Base-by-base conservation (phyloP, 35 echinoderm and acorn worm species). In the Heliocidaris tuberculata region DNA sequence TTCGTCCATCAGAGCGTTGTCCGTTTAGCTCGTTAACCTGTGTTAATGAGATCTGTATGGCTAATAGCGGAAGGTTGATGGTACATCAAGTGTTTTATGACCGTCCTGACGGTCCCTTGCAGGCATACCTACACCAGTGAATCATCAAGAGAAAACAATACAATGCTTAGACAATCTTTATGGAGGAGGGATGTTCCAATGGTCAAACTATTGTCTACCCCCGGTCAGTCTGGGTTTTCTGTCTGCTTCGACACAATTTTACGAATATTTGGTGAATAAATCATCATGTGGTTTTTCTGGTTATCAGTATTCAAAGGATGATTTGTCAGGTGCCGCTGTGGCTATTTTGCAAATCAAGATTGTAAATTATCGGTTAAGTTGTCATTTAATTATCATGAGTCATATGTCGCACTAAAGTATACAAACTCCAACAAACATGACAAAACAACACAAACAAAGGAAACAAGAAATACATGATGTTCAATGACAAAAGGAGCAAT, bases 11-110 rank as follows among this genome's bases (percentile, higher is more conserved):
- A 78, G 65, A n/a, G 65, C 65, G 65, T n/a, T 78, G 65, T 19
- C 65, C 21, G 21, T n/a, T 27, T 5, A 21, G 65, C 65, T 78
- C 65, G 65, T 78, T 78, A 78, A 78, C 65, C 27, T 27, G 19
- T 78, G 21, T 78, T 78, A 78, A 78, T 78, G 65, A 78, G 65
- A 78, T 78, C 15, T 78, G 19, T 78, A 78, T 21, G 65, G 65
- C 65, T 78, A 78, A 78, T 78, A 24, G 65, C 65, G 65, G 65
- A 78, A 78, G 19, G 65, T n/a, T 78, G 65, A 78, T 78, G 7
- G 65, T 78, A 78, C 65, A n/a, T 78, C 65, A 78, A 78, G 65
- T 78, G 65, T 78, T 78, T 78, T 78, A 78, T 78, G 65, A 78
- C 65, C 21, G 21, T 78, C 19, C 21, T 78, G 27, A 78, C 65